Percentiles rank a stretch among this genome's conserved stretches.
phyloP scores from a whole-genome alignment of 2,888 invertebrate species.

The Automeris io region DNA sequence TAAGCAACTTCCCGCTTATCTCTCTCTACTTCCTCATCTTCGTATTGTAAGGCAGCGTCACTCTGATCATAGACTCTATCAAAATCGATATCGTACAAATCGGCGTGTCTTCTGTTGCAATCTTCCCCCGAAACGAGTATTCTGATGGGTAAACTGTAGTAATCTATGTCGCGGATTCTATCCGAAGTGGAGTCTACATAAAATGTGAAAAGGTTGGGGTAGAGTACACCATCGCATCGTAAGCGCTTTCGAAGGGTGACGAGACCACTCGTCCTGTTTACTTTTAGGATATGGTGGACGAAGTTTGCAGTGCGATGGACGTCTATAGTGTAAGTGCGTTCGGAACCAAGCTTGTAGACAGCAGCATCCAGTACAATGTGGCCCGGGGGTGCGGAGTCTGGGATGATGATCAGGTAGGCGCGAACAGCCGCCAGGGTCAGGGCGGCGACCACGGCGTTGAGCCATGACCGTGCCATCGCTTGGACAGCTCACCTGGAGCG shows the following conservation, averaged over 20 bases:
- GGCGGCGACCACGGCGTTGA: slow-evolving; percentile 41
- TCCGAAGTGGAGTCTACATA: slow-evolving; percentile 92
- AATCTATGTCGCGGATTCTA: slow-evolving; percentile 86
- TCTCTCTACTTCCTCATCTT: slow-evolving; percentile 55
- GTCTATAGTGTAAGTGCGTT: slow-evolving; percentile 87
- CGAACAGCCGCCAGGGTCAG: slow-evolving; percentile 44
- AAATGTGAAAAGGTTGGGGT: slow-evolving; percentile 90
- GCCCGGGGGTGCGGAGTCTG: slow-evolving; percentile 79
- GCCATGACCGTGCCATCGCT: slow-evolving; percentile 44
- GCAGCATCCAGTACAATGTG: slow-evolving; percentile 86
- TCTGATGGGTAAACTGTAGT: slow-evolving; percentile 87
- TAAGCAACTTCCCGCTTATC: slow-evolving; percentile 55
- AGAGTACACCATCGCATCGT: slow-evolving; percentile 87
- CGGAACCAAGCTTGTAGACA: slow-evolving; percentile 87
- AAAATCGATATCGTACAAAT: slow-evolving; percentile 77
- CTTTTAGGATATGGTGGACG: slow-evolving; percentile 85
- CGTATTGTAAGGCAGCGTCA: slow-evolving; percentile 60
- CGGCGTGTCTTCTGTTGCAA: slow-evolving; percentile 80
- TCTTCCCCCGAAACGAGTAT: slow-evolving; percentile 84
- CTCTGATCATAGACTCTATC: slow-evolving; percentile 76
- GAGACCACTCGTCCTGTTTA: slow-evolving; percentile 84
- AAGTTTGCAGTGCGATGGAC: slow-evolving; percentile 88
- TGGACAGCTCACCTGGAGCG: slow-evolving; percentile 55
- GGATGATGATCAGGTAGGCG: slow-evolving; percentile 77
- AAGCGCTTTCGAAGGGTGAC: slow-evolving; percentile 84